phyloP scores from a whole-genome alignment of 2,888 invertebrate species.

The Drosophila incognita region DNA sequence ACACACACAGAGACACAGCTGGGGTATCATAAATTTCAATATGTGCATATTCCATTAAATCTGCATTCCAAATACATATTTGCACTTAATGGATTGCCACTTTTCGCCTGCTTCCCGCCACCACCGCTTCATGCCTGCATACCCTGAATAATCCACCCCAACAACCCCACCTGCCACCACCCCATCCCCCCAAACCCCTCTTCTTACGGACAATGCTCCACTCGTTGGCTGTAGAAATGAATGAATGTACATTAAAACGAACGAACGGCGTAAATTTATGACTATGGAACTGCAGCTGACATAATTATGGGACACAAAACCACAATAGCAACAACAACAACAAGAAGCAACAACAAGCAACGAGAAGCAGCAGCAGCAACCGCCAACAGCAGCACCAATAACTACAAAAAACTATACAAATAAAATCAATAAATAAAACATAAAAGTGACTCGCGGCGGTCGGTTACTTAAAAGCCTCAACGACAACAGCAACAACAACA shows the following conservation, averaged over 20 bases:
- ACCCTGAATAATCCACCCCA: not conserved
- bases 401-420: slow-evolving; percentile 49
- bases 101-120: not conserved
- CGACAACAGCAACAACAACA: not conserved
- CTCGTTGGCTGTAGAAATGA: slow-evolving; percentile 30
- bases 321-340: slow-evolving; percentile 53
- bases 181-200: not conserved
- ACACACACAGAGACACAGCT: not conserved
- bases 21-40: slow-evolving; percentile 59
- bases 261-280: slow-evolving; percentile 71
- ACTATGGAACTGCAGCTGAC: slow-evolving; percentile 76
- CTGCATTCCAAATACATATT: slow-evolving; percentile 59
- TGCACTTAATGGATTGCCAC: slow-evolving; percentile 57
- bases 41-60: slow-evolving; percentile 63
- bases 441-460: slow-evolving; percentile 66
- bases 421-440: slow-evolving; percentile 77
- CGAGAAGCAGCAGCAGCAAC: slow-evolving; percentile 19
- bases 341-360: slow-evolving; percentile 8
- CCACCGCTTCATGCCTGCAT: not conserved
- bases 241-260: slow-evolving; percentile 45
- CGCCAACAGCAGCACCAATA: slow-evolving; percentile 1
- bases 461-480: slow-evolving; percentile 64
- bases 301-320: slow-evolving; percentile 75
- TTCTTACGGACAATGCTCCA: not conserved
- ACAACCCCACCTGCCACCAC: not conserved